These are phyloP conservation scores for Teleogryllus occipitalis DNA, from an alignment of 1,140 invertebrate species.

Conservation along the genomic window DNA sequence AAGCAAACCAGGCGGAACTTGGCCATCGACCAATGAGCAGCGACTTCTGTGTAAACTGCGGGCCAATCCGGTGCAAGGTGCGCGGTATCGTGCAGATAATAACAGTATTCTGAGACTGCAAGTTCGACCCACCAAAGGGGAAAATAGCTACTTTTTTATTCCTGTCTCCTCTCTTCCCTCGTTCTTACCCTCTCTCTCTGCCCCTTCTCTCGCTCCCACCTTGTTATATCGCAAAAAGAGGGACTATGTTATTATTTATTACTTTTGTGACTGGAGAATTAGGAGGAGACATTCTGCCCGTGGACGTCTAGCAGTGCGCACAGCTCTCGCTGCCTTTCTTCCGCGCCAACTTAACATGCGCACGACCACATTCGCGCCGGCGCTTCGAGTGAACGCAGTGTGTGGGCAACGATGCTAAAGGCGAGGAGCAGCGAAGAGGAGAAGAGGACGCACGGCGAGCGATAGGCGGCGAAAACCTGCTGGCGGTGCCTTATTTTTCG, in stretches of 20 bases:
- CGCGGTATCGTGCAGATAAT: conserved; percentile 19
- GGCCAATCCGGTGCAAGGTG: conserved; percentile 19
- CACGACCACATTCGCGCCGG: not conserved
- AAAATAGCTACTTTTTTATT: not conserved
- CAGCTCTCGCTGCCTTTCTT: not conserved
- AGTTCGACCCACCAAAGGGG: conserved; percentile 1
- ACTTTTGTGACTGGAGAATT: conserved; percentile 19
- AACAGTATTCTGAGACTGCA: conserved; percentile 16
- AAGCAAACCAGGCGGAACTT: conserved; percentile 22
- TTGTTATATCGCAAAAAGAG: not conserved
- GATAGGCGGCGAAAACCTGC: not conserved
- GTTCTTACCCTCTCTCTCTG: conserved; percentile 10
- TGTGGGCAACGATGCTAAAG: not conserved
- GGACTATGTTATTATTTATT: conserved; percentile 18
- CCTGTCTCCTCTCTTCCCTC: no score
- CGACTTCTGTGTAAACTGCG: not conserved
- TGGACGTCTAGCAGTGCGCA: not conserved
- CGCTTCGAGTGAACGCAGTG: not conserved
- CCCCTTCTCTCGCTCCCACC: conserved; percentile 4
- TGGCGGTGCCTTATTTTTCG: not conserved
- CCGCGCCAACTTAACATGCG: not conserved
- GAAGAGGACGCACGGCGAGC: conserved; percentile 7
- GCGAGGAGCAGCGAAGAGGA: not conserved
- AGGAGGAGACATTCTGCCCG: not conserved
- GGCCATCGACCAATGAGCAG: conserved; percentile 16